Base-by-base conservation (phyloP, 2,888 invertebrate species). In the Cryptocephalus primarius region DNA sequence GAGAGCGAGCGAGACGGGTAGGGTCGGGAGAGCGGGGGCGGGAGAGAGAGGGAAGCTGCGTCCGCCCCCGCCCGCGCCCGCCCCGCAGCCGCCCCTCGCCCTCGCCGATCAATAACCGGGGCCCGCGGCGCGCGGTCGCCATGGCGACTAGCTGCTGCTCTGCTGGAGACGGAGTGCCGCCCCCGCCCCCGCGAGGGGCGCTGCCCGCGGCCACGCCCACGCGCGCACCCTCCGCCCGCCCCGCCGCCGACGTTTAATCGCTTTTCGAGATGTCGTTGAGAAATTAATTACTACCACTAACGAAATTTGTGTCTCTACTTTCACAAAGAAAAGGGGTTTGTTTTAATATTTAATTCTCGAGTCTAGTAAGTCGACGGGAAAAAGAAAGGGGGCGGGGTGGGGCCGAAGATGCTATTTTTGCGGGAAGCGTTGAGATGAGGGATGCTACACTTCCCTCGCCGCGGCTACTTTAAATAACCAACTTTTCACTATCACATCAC, bases 181-280 rank as follows among this genome's bases (percentile, higher is more conserved):
- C 12, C 11, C n/a, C n/a, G 12, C n/a, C 12, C 11, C 11, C 36
- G 48, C n/a, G 49, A 45, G 22, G 52, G n/a, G 36, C 12, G 36
- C 36, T 12, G 36, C 36, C 36, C 36, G 12, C 36, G 36, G 4
- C 36, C 12, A 12, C n/a, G 12, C n/a, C n/a, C 12, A 12, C 11
- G 36, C 36, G 36, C 36, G 4, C 11, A 2, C 36, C 12, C 36
- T 36, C 36, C 12, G 12, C 12, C 36, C 36, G 11, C 36, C n/a
- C 36, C 4, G 12, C 49, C 47, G 48, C 45, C 48, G 51, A 47
- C 42, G 39, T 46, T 60, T 63, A 63, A 62, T 63, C 62, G 62
- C 60, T 65, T 64, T 64, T 60, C 58, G 60, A 63, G 61, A 62
- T 63, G 64, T 62, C 63, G 60, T 63, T 65, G 57, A 59, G 58